Evolutionary conservation across 2,797 vertebrate genomes (phyloP), one percentile per base, ranked within the genome.

Genomic region (Mus minutoides): DNA sequence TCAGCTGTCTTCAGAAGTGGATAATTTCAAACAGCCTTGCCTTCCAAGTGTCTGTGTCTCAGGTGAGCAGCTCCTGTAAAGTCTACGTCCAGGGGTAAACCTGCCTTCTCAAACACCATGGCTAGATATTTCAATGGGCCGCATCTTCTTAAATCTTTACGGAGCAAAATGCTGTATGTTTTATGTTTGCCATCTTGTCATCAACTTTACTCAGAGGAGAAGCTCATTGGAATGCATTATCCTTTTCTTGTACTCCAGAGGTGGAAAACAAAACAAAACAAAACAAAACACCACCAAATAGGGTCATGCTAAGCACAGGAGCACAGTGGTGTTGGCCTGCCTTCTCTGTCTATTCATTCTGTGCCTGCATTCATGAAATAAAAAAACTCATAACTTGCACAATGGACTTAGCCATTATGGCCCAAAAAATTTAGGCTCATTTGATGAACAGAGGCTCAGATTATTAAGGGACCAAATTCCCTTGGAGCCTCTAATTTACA

Each of bases 1-100:
- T 98, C 97, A 98, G 98, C 97, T 98, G 95, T 94, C 97, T 98
- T 98, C 97, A 98, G 97, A 98, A 96, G 97, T 97, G 95, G 97
- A 97, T 97, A 94, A 97, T 98, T 90, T 96, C 97, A 98, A 98
- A 97, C 92, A 96, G 76, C 94, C 97, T 52, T 98, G 96, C 98
- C 98, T 97, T 97, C 98, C 96, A 98, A 98, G 96, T 88, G 94
- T 96, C 97, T 29, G 76, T 97, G 97, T 98, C 71, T 52, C 97
- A 76, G 97, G 98, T 89, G 31, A 95, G 97, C 97, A 98, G 97
- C 97, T 98, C 95, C 90, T 98, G 97, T 97, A 96, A 80, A 92
- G 96, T 95, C 73, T 97, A 92, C 16, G 58, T 96, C 93, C 91
- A 97, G 97, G 86, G 94, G 98, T 97, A 95, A 97, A 90, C 94